phyloP scores from a whole-genome alignment of 2,113 vertebrate species.

The Pleuronectes platessa region DNA sequence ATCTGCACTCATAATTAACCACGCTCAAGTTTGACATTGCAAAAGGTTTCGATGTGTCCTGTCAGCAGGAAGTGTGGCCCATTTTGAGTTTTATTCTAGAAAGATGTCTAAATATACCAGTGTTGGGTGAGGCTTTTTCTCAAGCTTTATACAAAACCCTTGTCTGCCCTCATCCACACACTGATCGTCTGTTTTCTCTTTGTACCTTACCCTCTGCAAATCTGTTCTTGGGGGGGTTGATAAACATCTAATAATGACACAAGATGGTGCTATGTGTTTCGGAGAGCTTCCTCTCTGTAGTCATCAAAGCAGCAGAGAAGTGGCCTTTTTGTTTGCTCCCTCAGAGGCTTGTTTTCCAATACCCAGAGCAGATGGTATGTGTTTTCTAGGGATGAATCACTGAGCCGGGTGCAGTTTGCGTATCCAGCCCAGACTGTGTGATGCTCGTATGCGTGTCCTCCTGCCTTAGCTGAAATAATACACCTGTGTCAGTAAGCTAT shows the following conservation, averaged over 20 bases:
- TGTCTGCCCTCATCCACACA: constrained; percentile 28
- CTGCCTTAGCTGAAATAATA: constrained; percentile 27
- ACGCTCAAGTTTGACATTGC: not conserved
- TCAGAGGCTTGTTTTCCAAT: constrained; percentile 71
- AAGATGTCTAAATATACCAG: constrained; percentile 46
- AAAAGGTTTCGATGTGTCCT: constrained; percentile 9
- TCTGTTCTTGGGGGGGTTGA: constrained; percentile 40
- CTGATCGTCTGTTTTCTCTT: constrained; percentile 35
- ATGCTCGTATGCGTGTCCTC: constrained; percentile 27
- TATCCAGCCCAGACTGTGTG: constrained; percentile 32
- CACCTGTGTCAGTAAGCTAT: constrained; percentile 31
- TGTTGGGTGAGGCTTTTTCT: constrained; percentile 15
- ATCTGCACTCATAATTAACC: no score
- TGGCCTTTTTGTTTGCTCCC: constrained; percentile 73
- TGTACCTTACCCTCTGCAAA: constrained; percentile 44
- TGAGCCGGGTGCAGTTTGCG: constrained; percentile 52
- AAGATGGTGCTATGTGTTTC: constrained; percentile 61
- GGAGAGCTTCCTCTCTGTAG: constrained; percentile 48
- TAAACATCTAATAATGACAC: constrained; percentile 61
- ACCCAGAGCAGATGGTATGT: constrained; percentile 76
- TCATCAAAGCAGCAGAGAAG: constrained; percentile 69
- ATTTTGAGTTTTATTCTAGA: constrained; percentile 29
- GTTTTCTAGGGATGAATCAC: constrained; percentile 73
- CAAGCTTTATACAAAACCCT: constrained; percentile 18
- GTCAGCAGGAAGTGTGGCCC: constrained; percentile 37